Evolutionary conservation across 2,888 invertebrate genomes (phyloP).

Genomic region (Plebejus melissa): DNA sequence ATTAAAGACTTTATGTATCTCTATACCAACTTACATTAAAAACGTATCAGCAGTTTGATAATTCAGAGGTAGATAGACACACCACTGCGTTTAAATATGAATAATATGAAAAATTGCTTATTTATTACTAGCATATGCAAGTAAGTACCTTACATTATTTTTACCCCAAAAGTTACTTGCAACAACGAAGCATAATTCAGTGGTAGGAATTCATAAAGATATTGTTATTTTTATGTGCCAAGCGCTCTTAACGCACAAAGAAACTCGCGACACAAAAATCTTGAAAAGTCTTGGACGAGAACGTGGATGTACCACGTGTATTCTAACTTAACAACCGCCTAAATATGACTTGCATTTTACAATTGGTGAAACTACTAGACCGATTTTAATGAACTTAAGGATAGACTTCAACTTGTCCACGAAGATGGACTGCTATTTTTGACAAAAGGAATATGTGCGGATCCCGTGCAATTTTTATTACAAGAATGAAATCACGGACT

Average conservation of each 20-base stretch:
- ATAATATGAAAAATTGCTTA: background rate
- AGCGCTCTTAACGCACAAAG: constrained; percentile 11
- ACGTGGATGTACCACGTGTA: background rate
- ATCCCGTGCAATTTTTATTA: too few species aligned
- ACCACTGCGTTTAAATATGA: too few species aligned
- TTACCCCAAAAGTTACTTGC: background rate
- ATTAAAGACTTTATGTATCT: too few species aligned
- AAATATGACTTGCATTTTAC: background rate
- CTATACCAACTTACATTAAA: too few species aligned
- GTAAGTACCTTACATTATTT: background rate
- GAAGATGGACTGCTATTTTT: too few species aligned
- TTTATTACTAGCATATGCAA: background rate
- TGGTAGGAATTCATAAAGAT: background rate
- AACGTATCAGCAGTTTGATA: too few species aligned
- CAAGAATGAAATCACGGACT: too few species aligned
- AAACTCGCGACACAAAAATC: constrained; percentile 12
- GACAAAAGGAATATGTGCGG: too few species aligned
- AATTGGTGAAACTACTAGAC: too few species aligned
- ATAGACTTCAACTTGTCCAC: too few species aligned
- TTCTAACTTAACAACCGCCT: background rate
- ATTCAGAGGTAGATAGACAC: too few species aligned
- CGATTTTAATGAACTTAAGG: too few species aligned
- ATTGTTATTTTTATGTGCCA: constrained; percentile 19
- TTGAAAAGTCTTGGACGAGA: background rate
- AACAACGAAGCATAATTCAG: background rate